Percentiles rank a stretch among this genome's conserved stretches.
These are phyloP conservation scores for Nineta flava DNA, from an alignment of 2,888 invertebrate genomes.

Conservation along the genomic window DNA sequence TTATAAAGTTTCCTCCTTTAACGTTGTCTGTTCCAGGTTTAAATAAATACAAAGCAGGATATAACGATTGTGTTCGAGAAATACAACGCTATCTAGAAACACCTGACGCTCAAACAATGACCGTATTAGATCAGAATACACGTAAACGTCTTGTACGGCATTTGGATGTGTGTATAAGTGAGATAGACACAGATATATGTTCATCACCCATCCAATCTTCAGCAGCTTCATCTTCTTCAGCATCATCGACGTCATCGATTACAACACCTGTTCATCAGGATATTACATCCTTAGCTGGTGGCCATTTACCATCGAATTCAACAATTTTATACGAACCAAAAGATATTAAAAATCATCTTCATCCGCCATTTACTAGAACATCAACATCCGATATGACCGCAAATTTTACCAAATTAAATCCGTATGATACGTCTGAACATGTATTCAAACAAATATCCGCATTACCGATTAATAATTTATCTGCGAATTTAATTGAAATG, in stretches of 20 bases:
- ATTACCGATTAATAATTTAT: conserved; percentile 28
- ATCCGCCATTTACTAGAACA: not conserved
- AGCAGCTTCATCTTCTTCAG: not conserved
- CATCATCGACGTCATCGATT: not conserved
- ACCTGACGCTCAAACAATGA: conserved; percentile 41
- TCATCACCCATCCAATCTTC: conserved; percentile 12
- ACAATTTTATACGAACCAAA: not conserved
- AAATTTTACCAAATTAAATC: not conserved
- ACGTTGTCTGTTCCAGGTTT: conserved; percentile 20
- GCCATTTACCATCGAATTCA: not conserved
- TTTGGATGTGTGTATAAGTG: conserved; percentile 42
- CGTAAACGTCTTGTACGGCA: conserved; percentile 41
- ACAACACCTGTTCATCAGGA: not conserved
- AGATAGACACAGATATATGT: conserved; percentile 38
- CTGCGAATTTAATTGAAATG: conserved; percentile 28
- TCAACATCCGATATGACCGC: not conserved
- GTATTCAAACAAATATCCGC: conserved; percentile 16
- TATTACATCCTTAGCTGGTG: not conserved
- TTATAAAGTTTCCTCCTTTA: not conserved
- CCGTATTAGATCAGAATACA: conserved; percentile 37
- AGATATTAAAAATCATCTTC: not conserved
- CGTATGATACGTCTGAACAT: not conserved
- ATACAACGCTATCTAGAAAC: conserved; percentile 42
- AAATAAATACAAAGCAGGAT: conserved; percentile 49
- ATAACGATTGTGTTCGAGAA: conserved; percentile 48